Percentiles rank a stretch among this genome's conserved stretches.
Conservation (phyloP, 2,888 invertebrate genomes). For the Acrobasis suavella region DNA sequence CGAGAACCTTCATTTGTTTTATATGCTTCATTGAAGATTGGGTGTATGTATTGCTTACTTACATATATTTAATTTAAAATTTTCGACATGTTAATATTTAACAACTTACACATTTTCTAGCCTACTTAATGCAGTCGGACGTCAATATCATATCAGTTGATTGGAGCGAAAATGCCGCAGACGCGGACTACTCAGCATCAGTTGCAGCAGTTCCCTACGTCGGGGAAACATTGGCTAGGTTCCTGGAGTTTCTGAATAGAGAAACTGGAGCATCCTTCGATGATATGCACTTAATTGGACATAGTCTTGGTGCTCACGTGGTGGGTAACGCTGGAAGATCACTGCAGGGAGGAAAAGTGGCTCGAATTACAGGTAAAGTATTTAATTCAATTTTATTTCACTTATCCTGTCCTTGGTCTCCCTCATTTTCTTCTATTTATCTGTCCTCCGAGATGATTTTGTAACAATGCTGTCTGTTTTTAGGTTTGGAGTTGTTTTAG, state of each 20-base stretch:
- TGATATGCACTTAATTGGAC: conserved; percentile 32
- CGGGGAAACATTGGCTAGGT: conserved; percentile 23
- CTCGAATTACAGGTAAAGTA: conserved; percentile 29
- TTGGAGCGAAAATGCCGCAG: conserved; percentile 21
- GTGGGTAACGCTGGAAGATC: conserved; percentile 34
- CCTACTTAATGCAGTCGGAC: conserved; percentile 19
- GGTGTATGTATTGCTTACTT: too few species aligned
- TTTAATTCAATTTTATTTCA: neutral
- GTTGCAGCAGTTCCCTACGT: conserved; percentile 23
- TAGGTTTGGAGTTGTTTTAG: too few species aligned
- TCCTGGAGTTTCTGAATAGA: conserved; percentile 19
- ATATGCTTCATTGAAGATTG: too few species aligned
- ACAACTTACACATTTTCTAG: conserved; percentile 17
- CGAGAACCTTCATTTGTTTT: too few species aligned
- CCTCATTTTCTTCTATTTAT: too few species aligned
- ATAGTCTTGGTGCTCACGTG: conserved; percentile 37
- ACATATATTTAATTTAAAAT: neutral
- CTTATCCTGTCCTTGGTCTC: too few species aligned
- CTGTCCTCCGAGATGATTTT: too few species aligned
- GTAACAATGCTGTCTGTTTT: too few species aligned
- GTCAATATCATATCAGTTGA: conserved; percentile 30
- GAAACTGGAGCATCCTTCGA: conserved; percentile 22
- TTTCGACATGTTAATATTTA: neutral
- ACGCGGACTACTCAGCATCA: conserved; percentile 23
- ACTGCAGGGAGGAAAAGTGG: conserved; percentile 28